Evolutionary conservation across 1,140 invertebrate species (phyloP).

Genomic region (Nasonia longicornis): DNA sequence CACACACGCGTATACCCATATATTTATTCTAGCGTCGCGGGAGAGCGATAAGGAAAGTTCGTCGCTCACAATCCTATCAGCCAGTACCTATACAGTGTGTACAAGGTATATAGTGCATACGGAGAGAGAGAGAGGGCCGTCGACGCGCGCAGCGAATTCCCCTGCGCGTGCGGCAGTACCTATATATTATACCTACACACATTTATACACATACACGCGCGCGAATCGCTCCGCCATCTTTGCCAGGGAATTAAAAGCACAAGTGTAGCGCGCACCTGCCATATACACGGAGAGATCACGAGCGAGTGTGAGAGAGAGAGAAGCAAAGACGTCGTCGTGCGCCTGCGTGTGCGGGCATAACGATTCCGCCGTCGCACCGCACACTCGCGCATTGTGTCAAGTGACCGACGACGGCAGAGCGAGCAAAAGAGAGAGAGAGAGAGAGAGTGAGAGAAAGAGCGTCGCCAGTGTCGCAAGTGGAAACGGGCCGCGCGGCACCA

Average conservation of each 20-base stretch:
- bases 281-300: not conserved
- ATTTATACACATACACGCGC: not conserved
- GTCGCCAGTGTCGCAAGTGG: constrained; percentile 37
- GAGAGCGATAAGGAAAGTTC: not conserved
- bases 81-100: too few relatives aligned
- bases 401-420: constrained; percentile 7
- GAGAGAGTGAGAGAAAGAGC: not conserved
- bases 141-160: not conserved
- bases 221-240: constrained; percentile 62
- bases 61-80: not conserved
- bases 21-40: not conserved
- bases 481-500: constrained; percentile 26
- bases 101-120: not conserved
- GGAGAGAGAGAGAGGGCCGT: not conserved
- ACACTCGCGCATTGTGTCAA: constrained; percentile 22
- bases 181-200: not conserved
- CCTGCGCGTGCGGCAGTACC: not conserved
- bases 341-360: not conserved
- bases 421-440: not conserved
- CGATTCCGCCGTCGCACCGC: constrained; percentile 30
- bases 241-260: constrained; percentile 52
- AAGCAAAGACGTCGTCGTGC: constrained; percentile 20
- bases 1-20: too few relatives aligned
- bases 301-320: constrained; percentile 7
- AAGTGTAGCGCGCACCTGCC: not conserved